Evolutionary conservation across 2,888 invertebrate genomes (phyloP).

Genomic region (Phytoseiulus persimilis): DNA sequence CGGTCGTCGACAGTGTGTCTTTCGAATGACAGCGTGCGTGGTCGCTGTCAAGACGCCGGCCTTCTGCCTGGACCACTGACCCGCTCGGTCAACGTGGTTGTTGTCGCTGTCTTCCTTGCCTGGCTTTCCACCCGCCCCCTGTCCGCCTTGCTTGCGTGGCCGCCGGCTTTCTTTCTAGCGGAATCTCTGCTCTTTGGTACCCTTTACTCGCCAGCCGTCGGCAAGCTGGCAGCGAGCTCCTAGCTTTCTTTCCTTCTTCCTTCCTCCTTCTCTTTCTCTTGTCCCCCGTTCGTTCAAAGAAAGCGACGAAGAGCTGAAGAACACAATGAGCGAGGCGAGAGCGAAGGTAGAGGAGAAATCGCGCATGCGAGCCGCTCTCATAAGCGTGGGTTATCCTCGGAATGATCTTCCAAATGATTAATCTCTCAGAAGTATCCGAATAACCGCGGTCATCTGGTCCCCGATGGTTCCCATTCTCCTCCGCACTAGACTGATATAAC

Average conservation of each 20-base stretch:
- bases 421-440: no score
- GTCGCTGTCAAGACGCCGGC: neutral
- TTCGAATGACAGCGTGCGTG: neutral
- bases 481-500: no score
- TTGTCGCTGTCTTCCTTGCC: neutral
- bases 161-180: no score
- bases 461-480: no score
- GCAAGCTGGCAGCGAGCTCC: neutral
- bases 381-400: neutral
- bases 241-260: neutral
- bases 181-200: neutral
- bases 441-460: no score
- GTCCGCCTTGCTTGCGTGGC: neutral
- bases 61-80: constrained; percentile 5
- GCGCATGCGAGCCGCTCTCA: neutral
- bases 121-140: neutral
- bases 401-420: no score
- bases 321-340: neutral
- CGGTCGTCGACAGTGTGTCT: neutral
- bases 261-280: neutral
- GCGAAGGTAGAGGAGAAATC: neutral
- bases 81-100: neutral
- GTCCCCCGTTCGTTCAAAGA: neutral
- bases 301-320: no score
- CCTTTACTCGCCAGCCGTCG: neutral